Conservation (phyloP, 2,113 vertebrate genomes). For the Strigops habroptila region DNA sequence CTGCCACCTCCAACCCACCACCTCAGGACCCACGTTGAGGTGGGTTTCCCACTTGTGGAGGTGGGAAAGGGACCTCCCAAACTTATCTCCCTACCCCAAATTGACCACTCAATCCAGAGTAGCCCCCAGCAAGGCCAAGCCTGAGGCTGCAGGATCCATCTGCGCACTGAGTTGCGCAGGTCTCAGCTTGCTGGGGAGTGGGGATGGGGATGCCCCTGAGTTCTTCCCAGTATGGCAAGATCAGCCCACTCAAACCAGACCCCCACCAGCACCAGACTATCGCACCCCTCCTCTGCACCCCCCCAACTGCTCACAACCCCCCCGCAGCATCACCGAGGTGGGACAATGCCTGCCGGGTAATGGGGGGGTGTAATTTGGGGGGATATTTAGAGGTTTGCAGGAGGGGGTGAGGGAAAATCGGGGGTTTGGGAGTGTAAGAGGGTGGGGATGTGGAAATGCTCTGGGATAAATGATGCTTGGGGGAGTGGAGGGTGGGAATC, state of each 20-base stretch:
- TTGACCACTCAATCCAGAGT: background rate
- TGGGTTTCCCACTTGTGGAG: background rate
- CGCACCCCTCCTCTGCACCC: background rate
- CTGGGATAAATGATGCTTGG: too few species aligned
- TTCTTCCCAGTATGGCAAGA: background rate
- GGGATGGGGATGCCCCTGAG: background rate
- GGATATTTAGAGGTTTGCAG: background rate
- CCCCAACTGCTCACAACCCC: background rate
- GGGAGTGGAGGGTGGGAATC: background rate
- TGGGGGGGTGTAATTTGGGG: accelerated
- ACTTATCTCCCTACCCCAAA: background rate
- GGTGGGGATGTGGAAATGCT: background rate
- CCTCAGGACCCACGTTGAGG: background rate
- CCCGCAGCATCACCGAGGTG: background rate
- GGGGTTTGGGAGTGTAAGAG: too few species aligned
- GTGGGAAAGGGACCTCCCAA: background rate
- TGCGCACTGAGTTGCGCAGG: accelerated
- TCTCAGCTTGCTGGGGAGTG: background rate
- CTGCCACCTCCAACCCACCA: background rate
- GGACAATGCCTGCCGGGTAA: background rate
- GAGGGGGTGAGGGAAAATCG: background rate
- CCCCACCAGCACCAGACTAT: background rate
- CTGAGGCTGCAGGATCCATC: background rate
- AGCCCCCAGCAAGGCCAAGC: background rate
- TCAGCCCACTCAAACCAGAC: background rate